Evolutionary conservation across 2,113 vertebrate genomes (phyloP).

Genomic region (Anser brachyrhynchus): DNA sequence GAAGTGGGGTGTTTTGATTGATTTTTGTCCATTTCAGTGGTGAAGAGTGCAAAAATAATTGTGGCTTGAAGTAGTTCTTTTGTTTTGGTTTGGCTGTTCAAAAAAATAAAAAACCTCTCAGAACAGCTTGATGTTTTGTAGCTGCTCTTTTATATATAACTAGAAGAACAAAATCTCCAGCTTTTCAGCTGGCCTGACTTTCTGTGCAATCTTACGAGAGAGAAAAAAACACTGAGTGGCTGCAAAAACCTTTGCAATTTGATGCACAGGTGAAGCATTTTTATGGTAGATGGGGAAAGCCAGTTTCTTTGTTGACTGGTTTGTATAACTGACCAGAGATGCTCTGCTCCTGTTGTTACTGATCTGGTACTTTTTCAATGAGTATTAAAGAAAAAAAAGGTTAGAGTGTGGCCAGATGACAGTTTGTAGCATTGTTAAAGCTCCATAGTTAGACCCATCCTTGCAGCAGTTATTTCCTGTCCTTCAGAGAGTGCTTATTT

Average conservation of each 20-base stretch:
- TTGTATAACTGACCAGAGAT: neutral
- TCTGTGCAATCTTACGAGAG: neutral
- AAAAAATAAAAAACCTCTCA: neutral
- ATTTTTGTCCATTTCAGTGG: slow-evolving; percentile 1
- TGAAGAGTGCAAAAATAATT: neutral
- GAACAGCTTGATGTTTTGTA: neutral
- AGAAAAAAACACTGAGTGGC: neutral
- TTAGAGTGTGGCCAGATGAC: neutral
- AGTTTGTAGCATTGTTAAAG: neutral
- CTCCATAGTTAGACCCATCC: neutral
- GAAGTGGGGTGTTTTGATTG: neutral
- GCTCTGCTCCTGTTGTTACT: neutral
- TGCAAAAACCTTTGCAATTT: neutral
- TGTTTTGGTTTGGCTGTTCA: neutral
- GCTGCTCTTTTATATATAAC: neutral
- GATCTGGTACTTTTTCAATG: neutral
- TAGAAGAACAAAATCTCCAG: neutral
- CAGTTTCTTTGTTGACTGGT: neutral
- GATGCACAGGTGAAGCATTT: neutral
- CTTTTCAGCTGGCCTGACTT: neutral
- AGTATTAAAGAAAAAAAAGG: neutral
- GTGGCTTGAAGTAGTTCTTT: neutral
- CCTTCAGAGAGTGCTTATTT: neutral
- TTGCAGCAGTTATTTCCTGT: neutral
- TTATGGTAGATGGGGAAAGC: neutral